Conservation (phyloP, 1,140 invertebrate genomes). For the Zaprionus lachaisei region DNA sequence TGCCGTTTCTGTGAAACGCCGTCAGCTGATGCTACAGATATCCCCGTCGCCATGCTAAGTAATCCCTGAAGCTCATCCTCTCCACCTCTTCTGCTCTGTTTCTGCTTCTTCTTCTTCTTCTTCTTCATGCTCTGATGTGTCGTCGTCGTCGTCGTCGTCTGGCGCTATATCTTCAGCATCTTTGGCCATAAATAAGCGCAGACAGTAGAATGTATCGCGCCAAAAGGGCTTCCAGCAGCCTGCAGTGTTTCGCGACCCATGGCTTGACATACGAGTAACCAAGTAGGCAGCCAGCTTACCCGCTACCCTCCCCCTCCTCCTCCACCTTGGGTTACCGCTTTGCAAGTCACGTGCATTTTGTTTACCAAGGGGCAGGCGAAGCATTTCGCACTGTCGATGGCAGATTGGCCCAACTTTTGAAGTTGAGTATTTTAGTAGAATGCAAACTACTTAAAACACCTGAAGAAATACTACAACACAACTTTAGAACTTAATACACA, state of each 20-base stretch:
- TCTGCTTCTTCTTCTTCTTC: not conserved
- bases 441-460: constrained; percentile 22
- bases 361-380: constrained; percentile 34
- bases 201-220: constrained; percentile 75
- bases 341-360: constrained; percentile 36
- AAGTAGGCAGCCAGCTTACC: constrained; percentile 27
- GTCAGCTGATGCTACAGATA: constrained; percentile 68
- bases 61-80: not conserved
- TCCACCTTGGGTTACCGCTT: not conserved
- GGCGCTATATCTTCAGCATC: constrained; percentile 80
- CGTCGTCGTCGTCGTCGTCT: constrained; percentile 73
- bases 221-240: constrained; percentile 41
- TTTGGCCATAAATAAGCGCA: constrained; percentile 77
- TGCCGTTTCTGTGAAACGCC: constrained; percentile 62
- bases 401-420: constrained; percentile 32
- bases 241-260: not conserved
- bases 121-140: constrained; percentile 29
- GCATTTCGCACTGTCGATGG: constrained; percentile 55
- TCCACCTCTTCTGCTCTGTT: not conserved
- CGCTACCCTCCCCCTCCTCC: not conserved
- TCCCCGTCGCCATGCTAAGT: constrained; percentile 23
- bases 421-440: constrained; percentile 32
- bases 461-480: not conserved
- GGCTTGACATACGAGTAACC: constrained; percentile 63
- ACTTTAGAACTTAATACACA: constrained; percentile 8